These are phyloP conservation scores for Chromoteleia sp. DNA, from an alignment of 2,888 invertebrate genomes.

Conservation along the genomic window DNA sequence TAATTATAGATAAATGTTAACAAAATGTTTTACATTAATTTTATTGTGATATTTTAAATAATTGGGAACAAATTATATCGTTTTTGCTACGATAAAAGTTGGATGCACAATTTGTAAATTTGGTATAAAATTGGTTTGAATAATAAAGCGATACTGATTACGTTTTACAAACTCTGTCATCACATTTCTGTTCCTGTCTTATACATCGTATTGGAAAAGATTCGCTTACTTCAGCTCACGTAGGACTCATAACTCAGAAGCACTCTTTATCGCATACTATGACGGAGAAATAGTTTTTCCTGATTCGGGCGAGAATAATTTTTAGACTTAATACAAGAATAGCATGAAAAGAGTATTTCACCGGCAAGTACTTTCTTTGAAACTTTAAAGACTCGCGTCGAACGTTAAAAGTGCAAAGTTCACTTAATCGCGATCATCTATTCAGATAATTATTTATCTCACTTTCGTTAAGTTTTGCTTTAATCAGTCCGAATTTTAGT, in stretches of 20 bases:
- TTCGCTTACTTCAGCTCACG: conserved; percentile 53
- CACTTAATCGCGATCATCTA: conserved; percentile 45
- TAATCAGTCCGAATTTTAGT: conserved; percentile 17
- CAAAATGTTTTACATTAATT: too few species aligned
- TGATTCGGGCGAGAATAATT: conserved; percentile 53
- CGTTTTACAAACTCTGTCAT: conserved; percentile 43
- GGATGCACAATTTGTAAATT: too few species aligned
- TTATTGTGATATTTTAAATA: background rate
- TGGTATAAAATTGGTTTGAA: background rate
- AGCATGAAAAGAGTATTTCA: conserved; percentile 50
- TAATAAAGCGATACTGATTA: conserved; percentile 40
- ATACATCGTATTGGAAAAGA: conserved; percentile 48
- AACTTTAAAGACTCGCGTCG: conserved; percentile 26
- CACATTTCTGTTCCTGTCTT: conserved; percentile 46
- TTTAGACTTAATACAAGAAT: conserved; percentile 46
- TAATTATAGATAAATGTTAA: too few species aligned
- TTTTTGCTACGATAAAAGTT: too few species aligned
- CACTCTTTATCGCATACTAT: conserved; percentile 55
- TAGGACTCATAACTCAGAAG: conserved; percentile 55
- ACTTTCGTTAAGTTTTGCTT: conserved; percentile 20
- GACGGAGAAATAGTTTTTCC: conserved; percentile 58
- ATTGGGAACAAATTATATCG: too few species aligned
- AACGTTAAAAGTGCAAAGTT: conserved; percentile 46
- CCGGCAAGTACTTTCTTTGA: conserved; percentile 9
- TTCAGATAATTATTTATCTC: conserved; percentile 48